phyloP scores from a whole-genome alignment of 2,113 vertebrate genomes.

The Xiphophorus couchianus region DNA sequence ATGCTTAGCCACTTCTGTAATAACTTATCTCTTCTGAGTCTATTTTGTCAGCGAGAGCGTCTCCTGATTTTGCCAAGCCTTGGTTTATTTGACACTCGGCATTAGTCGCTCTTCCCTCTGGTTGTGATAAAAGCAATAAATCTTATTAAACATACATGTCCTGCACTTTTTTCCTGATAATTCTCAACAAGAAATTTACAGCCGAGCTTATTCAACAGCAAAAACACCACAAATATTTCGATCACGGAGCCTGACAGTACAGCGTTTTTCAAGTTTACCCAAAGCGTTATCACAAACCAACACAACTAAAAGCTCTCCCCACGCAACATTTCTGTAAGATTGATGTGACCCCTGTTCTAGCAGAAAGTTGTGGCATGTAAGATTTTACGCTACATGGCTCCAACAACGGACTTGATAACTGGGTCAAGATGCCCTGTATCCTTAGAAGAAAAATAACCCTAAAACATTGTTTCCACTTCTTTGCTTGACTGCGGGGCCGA shows the following conservation, averaged over 20 bases:
- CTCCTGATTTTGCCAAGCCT: conserved; percentile 38
- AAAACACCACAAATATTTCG: not conserved
- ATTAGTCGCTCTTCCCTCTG: conserved; percentile 24
- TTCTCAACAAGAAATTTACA: not conserved
- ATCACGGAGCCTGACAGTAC: not conserved
- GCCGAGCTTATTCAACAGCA: not conserved
- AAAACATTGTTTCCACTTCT: not conserved
- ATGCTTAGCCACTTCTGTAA: conserved; percentile 67
- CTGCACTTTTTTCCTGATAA: not conserved
- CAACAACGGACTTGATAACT: too few species aligned
- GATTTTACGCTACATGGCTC: too few species aligned
- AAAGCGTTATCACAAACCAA: not conserved
- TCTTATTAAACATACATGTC: not conserved
- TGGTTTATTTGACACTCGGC: conserved; percentile 50
- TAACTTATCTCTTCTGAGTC: conserved; percentile 52
- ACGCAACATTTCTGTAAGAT: not conserved
- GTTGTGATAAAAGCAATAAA: conserved; percentile 2
- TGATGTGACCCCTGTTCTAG: not conserved
- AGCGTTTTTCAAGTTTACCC: not conserved
- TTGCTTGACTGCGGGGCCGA: not conserved
- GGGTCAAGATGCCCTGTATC: too few species aligned
- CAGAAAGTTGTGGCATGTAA: too few species aligned
- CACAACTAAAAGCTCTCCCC: not conserved
- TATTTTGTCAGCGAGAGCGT: conserved; percentile 59
- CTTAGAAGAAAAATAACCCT: not conserved